Evolutionary conservation across 2,113 vertebrate species (phyloP).

Genomic region (Takifugu bimaculatus): DNA sequence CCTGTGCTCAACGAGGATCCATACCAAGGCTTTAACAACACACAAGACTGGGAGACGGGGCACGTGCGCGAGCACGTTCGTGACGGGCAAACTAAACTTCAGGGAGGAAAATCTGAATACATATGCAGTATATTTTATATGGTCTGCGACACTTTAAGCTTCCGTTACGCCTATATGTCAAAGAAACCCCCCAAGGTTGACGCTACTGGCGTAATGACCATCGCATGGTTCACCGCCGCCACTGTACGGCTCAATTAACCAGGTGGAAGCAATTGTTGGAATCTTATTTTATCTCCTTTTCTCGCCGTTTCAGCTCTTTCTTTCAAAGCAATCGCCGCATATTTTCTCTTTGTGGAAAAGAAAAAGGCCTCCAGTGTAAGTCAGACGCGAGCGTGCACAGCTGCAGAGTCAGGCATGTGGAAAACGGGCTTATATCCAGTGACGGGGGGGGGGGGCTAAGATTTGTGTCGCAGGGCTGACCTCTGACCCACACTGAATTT

Average conservation of each 20-base stretch:
- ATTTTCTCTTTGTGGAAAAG: conserved; percentile 55
- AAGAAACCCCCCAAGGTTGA: conserved; percentile 51
- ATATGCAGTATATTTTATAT: conserved; percentile 29
- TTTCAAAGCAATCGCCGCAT: conserved; percentile 38
- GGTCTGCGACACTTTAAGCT: conserved; percentile 13
- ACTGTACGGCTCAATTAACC: conserved; percentile 31
- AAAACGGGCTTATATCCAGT: conserved; percentile 66
- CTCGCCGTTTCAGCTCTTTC: conserved; percentile 51
- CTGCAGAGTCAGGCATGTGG: conserved; percentile 69
- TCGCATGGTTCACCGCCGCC: conserved; percentile 42
- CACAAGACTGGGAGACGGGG: no score
- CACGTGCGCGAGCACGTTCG: no score
- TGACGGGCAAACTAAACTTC: not conserved
- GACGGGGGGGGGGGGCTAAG: conserved; percentile 1
- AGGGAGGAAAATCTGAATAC: not conserved
- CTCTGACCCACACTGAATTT: conserved; percentile 48
- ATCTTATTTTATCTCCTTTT: conserved; percentile 52
- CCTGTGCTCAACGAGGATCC: no score
- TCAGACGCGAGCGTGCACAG: conserved; percentile 66
- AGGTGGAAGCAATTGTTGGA: conserved; percentile 70
- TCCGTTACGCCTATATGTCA: conserved; percentile 25
- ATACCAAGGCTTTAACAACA: no score
- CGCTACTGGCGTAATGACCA: conserved; percentile 64
- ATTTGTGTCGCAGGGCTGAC: conserved; percentile 53
- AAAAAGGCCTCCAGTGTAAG: conserved; percentile 53